Evolutionary conservation across 30 jellyfish, hydroid and myxozoan species (phyloP), one percentile per base, ranked within the genome.

Genomic region (Aurelia sp.): DNA sequence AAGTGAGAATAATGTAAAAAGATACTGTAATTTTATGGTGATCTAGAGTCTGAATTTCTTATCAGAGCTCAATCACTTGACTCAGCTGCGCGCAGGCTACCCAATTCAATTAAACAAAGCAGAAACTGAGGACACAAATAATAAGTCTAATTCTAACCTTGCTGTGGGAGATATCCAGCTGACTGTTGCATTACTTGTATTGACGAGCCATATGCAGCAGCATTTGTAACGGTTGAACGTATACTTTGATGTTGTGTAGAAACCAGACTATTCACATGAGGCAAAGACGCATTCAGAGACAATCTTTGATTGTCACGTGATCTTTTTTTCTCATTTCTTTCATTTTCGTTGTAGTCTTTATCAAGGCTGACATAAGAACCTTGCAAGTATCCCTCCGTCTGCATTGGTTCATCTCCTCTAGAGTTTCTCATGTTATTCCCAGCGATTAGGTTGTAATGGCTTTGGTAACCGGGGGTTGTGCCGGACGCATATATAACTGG

Each of bases 381-480:
- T 75, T 86, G 95, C 79, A 74, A 52, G 78, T 44, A 44, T 44
- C 79, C 78, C 27, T 75, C 87, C 20, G 96, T 62, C 76, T 61
- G 87, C 88, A 72, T 78, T 15, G 90, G 87, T 41, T 87, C 88
- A 0, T 78, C 88, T 7, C 51, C 51, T 52, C 84, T 62, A 9
- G 87, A 47, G 53, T 71, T 87, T 40, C 88, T 60, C 70, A 77
- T 27, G 82, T 59, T 71, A 76, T 75, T 67, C 13, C 62, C 41
- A n/a, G 37, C 33, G 62, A 19, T 30, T 11, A 50, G 35, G 76
- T 68, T 87, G 90, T 73, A 74, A 48, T 76, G 87, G 47, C 91
- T 83, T 64, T 76, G 90, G 69, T 69, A 74, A 57, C 53, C 63
- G 11, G 95, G 75, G 40, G 80, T 78, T 35, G 67, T 55, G 64